Percentiles rank a stretch among this genome's conserved stretches.
These are phyloP conservation scores for Zaprionus vittiger DNA, from an alignment of 1,140 invertebrate genomes.

Conservation along the genomic window DNA sequence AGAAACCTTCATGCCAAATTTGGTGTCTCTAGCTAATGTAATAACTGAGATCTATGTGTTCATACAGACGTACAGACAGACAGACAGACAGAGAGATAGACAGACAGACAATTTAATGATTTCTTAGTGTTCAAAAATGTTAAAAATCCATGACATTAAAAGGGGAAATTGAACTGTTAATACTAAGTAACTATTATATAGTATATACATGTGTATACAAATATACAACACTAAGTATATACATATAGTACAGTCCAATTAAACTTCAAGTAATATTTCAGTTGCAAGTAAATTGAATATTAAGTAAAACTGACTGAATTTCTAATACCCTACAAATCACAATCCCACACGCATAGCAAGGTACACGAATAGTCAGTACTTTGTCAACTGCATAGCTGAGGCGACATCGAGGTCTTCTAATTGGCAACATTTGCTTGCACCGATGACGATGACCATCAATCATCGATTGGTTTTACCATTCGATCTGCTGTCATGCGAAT, in stretches of 20 bases:
- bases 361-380: not conserved
- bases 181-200: not conserved
- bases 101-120: not conserved
- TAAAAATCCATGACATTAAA: no score
- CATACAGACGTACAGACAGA: not conserved
- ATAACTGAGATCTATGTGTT: no score
- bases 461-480: not conserved
- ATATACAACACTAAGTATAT: not conserved
- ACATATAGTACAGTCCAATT: no score
- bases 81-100: no score
- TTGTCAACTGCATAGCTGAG: not conserved
- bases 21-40: no score
- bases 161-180: not conserved
- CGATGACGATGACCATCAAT: conserved; percentile 3
- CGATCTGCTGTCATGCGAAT: conserved; percentile 53
- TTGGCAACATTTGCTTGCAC: not conserved
- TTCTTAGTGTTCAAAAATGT: no score
- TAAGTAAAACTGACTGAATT: no score
- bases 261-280: no score
- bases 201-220: no score
- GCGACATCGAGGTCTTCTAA: conserved; percentile 2
- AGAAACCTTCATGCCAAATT: no score
- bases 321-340: not conserved
- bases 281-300: no score
- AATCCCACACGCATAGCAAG: not conserved